A percentile compares a stretch with the other conserved stretches of the same genome.
phyloP scores from a whole-genome alignment of 2,797 vertebrate genomes.

The Vespertilio murinus region DNA sequence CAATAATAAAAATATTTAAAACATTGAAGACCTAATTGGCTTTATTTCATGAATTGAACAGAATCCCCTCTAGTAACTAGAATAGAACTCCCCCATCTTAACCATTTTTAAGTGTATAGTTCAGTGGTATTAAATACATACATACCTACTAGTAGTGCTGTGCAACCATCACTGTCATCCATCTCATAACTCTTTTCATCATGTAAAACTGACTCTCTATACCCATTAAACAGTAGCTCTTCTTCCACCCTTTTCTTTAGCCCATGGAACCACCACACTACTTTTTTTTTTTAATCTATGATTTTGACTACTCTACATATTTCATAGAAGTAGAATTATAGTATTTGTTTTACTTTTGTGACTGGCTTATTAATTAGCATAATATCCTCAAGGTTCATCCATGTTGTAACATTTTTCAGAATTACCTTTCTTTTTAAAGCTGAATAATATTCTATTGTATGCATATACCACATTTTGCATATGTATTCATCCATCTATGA shows the following conservation, averaged over 20 bases:
- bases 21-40: neutral
- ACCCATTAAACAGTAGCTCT: neutral
- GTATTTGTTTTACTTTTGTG: neutral
- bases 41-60: neutral
- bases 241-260: neutral
- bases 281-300: neutral
- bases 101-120: neutral
- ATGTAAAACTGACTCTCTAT: neutral
- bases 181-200: neutral
- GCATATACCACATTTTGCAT: neutral
- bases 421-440: constrained; percentile 9
- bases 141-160: neutral
- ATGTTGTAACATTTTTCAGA: neutral
- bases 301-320: neutral
- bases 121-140: neutral
- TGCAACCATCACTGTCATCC: neutral
- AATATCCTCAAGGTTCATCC: neutral
- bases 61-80: neutral
- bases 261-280: neutral
- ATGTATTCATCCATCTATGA: neutral
- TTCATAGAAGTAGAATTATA: neutral
- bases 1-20: neutral
- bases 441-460: neutral
- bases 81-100: neutral
- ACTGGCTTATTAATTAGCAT: neutral